phyloP scores from a whole-genome alignment of 53 echinoderm and acorn worm genomes.

The Stichopus horrens region DNA sequence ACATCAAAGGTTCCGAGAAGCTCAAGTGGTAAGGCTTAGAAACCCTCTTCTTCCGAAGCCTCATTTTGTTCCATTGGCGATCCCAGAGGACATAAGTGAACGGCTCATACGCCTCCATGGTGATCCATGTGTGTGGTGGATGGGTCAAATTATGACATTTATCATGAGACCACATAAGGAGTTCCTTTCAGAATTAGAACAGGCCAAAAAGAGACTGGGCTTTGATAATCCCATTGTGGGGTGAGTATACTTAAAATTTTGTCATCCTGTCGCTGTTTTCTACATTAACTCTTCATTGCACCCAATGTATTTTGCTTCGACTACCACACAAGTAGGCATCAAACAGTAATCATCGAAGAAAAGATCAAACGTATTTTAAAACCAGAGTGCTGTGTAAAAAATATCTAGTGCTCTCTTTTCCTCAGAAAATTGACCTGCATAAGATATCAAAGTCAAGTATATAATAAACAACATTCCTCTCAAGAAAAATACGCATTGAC shows the following conservation, averaged over 20 bases:
- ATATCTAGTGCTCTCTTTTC: too few species aligned
- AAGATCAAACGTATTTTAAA: too few species aligned
- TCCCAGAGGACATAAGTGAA: constrained; percentile 81
- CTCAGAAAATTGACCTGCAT: too few species aligned
- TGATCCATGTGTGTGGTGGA: constrained; percentile 96
- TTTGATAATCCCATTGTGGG: constrained; percentile 90
- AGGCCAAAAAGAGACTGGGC: constrained; percentile 55
- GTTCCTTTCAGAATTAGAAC: constrained; percentile 70
- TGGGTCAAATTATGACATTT: constrained; percentile 87
- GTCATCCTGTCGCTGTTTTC: too few species aligned
- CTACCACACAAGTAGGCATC: too few species aligned
- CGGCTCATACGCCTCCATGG: constrained; percentile 80
- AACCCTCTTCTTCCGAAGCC: constrained; percentile 90
- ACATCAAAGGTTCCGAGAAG: constrained; percentile 51
- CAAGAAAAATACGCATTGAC: too few species aligned
- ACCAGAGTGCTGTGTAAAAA: too few species aligned
- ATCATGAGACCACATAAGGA: constrained; percentile 79
- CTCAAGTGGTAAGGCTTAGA: constrained; percentile 79
- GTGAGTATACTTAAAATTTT: constrained; percentile 43
- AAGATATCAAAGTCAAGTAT: too few species aligned
- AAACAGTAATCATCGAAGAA: too few species aligned
- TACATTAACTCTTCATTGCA: too few species aligned
- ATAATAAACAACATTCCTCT: too few species aligned
- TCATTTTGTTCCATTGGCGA: constrained; percentile 85
- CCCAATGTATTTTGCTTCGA: too few species aligned